A percentile compares a stretch with the other conserved stretches of the same genome.
phyloP scores from a whole-genome alignment of 2,888 invertebrate species.

The Allolobophora icterica region DNA sequence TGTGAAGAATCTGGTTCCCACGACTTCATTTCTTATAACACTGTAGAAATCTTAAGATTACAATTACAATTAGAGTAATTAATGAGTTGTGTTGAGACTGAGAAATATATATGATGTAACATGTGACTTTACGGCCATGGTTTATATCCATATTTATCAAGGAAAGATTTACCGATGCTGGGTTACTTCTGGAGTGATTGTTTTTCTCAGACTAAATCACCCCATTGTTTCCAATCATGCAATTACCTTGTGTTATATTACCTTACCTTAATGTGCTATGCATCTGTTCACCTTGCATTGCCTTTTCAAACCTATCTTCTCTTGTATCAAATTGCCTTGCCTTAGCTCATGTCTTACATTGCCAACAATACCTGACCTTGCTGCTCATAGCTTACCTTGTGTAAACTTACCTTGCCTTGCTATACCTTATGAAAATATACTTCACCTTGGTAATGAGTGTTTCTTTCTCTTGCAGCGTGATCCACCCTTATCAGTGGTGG shows the following conservation, averaged over 20 bases:
- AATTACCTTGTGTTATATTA: not conserved
- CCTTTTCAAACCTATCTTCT: not conserved
- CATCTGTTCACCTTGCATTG: not conserved
- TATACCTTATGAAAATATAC: not conserved
- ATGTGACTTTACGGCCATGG: no score
- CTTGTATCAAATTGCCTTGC: not conserved
- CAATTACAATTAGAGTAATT: no score
- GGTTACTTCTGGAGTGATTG: no score
- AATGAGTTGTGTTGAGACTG: no score
- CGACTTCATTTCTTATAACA: no score
- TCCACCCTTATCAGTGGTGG: constrained; percentile 89
- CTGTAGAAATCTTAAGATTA: no score
- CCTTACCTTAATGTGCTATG: not conserved
- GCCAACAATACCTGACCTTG: not conserved
- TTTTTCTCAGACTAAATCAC: no score
- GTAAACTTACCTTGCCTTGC: not conserved
- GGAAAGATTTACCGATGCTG: no score
- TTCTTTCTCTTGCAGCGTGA: constrained; percentile 77
- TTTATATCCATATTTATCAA: no score
- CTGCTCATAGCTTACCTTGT: not conserved
- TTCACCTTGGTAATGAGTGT: not conserved
- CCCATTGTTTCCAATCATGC: not conserved
- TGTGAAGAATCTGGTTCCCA: no score
- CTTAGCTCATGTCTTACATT: not conserved
- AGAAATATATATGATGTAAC: no score